These are phyloP conservation scores for Cyprinodon variegatus DNA, from an alignment of 2,113 vertebrate species.

Conservation along the genomic window DNA sequence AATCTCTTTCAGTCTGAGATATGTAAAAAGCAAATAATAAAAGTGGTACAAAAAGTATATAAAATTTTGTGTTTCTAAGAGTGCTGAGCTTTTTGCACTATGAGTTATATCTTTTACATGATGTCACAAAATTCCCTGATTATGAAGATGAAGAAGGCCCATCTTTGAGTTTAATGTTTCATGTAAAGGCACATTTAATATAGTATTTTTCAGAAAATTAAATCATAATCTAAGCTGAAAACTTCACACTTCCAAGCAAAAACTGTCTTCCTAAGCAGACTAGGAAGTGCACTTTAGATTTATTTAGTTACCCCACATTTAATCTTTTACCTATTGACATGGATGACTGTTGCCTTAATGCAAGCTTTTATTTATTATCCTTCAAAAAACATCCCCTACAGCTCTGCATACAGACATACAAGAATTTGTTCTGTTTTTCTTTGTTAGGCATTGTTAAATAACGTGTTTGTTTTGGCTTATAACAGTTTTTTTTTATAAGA, in stretches of 20 bases:
- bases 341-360: conserved; percentile 1
- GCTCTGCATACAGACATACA: not conserved
- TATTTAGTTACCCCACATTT: not conserved
- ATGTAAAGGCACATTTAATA: not conserved
- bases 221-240: no score
- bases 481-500: no score
- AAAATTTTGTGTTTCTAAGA: not conserved
- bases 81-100: not conserved
- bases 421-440: no score
- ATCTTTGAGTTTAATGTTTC: not conserved
- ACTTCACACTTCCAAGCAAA: no score
- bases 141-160: no score
- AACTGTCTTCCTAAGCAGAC: not conserved
- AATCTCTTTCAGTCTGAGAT: conserved; percentile 6
- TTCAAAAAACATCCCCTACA: not conserved
- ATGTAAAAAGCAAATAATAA: not conserved
- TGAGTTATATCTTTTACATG: not conserved
- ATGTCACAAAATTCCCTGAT: not conserved
- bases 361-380: not conserved
- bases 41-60: not conserved
- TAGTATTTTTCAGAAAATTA: not conserved
- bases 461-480: no score
- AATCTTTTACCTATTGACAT: conserved; percentile 8
- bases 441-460: no score
- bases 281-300: not conserved